Conservation (phyloP, 2,888 invertebrate genomes). For the Andricus curvator region DNA sequence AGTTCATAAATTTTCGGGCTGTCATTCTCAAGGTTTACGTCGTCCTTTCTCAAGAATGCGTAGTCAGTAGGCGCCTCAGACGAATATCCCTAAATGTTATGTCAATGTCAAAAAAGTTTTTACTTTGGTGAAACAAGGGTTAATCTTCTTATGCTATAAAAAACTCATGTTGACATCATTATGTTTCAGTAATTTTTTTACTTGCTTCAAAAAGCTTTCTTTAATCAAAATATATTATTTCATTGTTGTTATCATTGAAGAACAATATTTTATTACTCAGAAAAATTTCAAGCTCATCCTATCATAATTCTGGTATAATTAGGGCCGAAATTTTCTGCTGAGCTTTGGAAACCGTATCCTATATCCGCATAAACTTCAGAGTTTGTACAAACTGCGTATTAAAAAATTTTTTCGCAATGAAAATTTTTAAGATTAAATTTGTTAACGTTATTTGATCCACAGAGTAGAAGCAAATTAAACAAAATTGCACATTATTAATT, state of each 20-base stretch:
- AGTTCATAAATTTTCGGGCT: constrained; percentile 34
- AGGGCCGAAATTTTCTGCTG: background rate
- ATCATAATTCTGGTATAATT: too few species aligned
- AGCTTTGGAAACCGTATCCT: background rate
- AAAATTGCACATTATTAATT: constrained; percentile 25
- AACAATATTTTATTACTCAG: too few species aligned
- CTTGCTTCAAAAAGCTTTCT: too few species aligned
- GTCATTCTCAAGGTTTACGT: constrained; percentile 21
- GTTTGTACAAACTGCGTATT: background rate
- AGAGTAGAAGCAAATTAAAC: background rate
- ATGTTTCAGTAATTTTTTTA: background rate
- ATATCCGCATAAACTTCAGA: background rate
- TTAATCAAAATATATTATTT: too few species aligned
- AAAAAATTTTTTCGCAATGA: background rate
- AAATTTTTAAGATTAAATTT: background rate
- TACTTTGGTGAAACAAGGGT: constrained; percentile 1
- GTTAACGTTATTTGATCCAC: background rate
- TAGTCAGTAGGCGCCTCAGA: background rate
- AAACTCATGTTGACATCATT: background rate
- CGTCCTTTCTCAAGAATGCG: constrained; percentile 5
- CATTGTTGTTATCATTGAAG: too few species aligned
- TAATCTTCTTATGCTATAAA: background rate
- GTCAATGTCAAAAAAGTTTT: constrained; percentile 12
- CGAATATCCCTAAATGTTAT: constrained; percentile 21
- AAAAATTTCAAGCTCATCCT: too few species aligned